These are phyloP conservation scores for Lasaia peninsularis DNA, from an alignment of 1,140 invertebrate species.

Conservation along the genomic window DNA sequence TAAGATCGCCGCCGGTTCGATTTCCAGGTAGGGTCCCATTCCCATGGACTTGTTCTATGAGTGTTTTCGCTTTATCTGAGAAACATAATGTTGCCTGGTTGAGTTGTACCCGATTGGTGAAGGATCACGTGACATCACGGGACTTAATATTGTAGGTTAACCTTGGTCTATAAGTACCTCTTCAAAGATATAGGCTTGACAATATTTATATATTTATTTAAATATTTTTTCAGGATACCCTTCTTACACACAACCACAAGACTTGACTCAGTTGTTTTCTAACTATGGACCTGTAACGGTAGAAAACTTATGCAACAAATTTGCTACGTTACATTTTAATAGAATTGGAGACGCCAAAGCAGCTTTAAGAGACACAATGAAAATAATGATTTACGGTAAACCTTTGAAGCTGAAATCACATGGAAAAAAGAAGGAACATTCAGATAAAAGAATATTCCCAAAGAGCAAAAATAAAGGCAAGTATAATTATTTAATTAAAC, in stretches of 20 bases:
- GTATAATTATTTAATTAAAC: too few species aligned
- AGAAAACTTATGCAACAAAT: slow-evolving; percentile 28
- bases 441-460: slow-evolving; percentile 22
- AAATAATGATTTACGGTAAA: slow-evolving; percentile 40
- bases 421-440: neutral
- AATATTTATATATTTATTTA: too few species aligned
- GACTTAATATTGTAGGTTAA: too few species aligned
- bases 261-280: slow-evolving; percentile 38
- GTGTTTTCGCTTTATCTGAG: too few species aligned
- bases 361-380: slow-evolving; percentile 31
- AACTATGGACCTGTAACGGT: slow-evolving; percentile 35
- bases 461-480: slow-evolving; percentile 11
- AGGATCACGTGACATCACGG: too few species aligned
- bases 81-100: too few species aligned
- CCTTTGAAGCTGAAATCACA: slow-evolving; percentile 35
- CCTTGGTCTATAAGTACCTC: too few species aligned
- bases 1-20: too few species aligned
- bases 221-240: slow-evolving; percentile 42
- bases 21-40: too few species aligned
- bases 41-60: too few species aligned
- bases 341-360: slow-evolving; percentile 23
- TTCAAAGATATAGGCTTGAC: too few species aligned
- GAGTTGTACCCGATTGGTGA: too few species aligned
- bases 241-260: slow-evolving; percentile 37
- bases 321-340: slow-evolving; percentile 31